Base-by-base conservation (phyloP, 2,797 vertebrate genomes). In the Chiloscyllium punctatum region DNA sequence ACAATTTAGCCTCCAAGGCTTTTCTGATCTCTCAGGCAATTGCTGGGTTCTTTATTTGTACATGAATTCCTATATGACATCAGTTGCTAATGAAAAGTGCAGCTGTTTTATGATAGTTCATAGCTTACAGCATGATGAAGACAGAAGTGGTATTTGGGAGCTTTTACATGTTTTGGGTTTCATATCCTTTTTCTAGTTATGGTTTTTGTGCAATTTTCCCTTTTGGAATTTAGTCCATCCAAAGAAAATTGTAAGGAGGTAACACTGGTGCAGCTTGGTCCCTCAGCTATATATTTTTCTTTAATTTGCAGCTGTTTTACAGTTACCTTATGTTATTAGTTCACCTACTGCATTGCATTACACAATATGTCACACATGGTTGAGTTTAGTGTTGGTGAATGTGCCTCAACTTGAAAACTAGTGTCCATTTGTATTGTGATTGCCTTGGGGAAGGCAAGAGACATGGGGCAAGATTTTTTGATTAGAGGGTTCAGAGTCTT, bases 41-140 rank as follows among this genome's bases (percentile, higher is more conserved):
- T 95, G 42, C 27, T 95, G 27, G 27, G 13, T 95, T 53, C 94
- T 30, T 27, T 33, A 95, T 30, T 72, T 27, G 74, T 94, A 74
- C 48, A 74, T 16, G 37, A 72, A 94, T 94, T 51, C 66, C 91
- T 37, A 51, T 11, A 51, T 94, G 92, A 94, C 3, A 42, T 16
- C 53, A 74, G 37, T 74, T 77, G 42, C 71, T 94, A 9, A 53
- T 94, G 42, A 72, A 95, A 72, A 74, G 23, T 77, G 16, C 94
- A 77, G 94, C 94, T 95, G 94, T 53, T 95, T 95, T 74, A 16
- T 33, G 37, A 53, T 74, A 74, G 71, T 95, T 95, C 69, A 72
- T 72, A 53, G 71, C 71, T 95, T 48, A 74, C 48, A 53, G 51
- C 74, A 74, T 74, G 94, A 95, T n/a, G 48, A 15, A 16, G 48